A percentile compares a stretch with the other conserved stretches of the same genome.
Evolutionary conservation across 1,140 invertebrate genomes (phyloP).

Genomic region (Drosophila ananassae): DNA sequence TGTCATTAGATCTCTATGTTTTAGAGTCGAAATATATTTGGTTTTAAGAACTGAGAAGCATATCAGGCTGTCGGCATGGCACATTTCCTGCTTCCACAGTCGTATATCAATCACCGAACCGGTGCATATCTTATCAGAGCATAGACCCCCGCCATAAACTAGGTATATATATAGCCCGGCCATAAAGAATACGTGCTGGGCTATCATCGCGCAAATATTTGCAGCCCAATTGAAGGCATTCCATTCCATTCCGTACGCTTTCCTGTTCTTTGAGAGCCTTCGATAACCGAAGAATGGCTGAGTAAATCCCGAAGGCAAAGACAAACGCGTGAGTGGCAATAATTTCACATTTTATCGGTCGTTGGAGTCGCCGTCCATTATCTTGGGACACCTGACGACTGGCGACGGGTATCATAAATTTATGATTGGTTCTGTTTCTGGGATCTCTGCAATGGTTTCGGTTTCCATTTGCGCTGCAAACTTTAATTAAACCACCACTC

Average conservation of each 20-base stretch:
- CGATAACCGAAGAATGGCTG: conserved; percentile 18
- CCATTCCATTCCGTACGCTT: background rate
- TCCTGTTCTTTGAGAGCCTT: conserved; percentile 3
- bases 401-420: conserved; percentile 10
- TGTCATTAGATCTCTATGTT: too few relatives aligned
- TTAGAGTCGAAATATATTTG: too few relatives aligned
- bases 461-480: background rate
- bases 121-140: conserved; percentile 45
- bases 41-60: conserved; percentile 13
- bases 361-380: conserved; percentile 2
- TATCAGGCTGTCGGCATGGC: conserved; percentile 26
- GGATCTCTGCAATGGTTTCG: conserved; percentile 26
- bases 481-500: conserved; percentile 4
- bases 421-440: conserved; percentile 21
- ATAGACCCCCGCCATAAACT: conserved; percentile 15
- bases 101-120: conserved; percentile 38
- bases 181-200: conserved; percentile 35
- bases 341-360: conserved; percentile 35
- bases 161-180: conserved; percentile 3
- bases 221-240: conserved; percentile 26
- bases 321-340: conserved; percentile 14
- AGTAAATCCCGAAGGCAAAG: conserved; percentile 21
- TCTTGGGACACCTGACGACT: conserved; percentile 26
- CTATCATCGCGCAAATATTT: conserved; percentile 68
- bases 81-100: conserved; percentile 39